phyloP scores from a whole-genome alignment of 64 coral and sea anemone species.

The Pocillopora damicornis region DNA sequence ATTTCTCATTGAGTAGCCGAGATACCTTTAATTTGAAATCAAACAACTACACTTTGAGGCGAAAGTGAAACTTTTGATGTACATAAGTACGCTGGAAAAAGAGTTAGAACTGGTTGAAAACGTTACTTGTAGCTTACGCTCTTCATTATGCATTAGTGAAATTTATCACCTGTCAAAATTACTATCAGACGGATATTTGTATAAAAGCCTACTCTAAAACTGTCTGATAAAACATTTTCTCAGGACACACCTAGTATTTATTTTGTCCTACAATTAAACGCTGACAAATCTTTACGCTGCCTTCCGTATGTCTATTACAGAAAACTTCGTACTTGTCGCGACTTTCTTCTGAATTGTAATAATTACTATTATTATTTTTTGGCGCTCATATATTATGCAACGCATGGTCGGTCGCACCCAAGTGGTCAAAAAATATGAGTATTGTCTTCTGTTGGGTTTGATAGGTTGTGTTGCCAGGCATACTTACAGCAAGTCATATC shows the following conservation, averaged over 20 bases:
- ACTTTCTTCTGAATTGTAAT: background rate
- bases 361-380: background rate
- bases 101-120: background rate
- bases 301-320: background rate
- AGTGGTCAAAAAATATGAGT: slow-evolving; percentile 32
- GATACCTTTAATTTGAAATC: background rate
- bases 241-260: background rate
- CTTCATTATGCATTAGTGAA: background rate
- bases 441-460: slow-evolving; percentile 12
- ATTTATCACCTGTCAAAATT: background rate
- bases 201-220: background rate
- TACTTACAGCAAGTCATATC: slow-evolving; percentile 14
- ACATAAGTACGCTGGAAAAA: background rate
- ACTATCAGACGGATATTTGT: background rate
- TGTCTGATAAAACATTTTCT: background rate
- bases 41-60: background rate
- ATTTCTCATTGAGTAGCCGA: background rate
- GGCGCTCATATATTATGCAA: slow-evolving; percentile 25
- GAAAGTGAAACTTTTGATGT: background rate
- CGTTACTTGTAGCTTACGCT: background rate
- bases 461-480: slow-evolving; percentile 5
- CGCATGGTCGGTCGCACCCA: slow-evolving; percentile 29
- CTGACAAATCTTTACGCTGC: background rate
- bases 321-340: background rate
- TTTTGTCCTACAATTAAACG: background rate